These are phyloP conservation scores for Setophaga kirtlandii DNA, from an alignment of 2,113 vertebrate species.

Conservation along the genomic window DNA sequence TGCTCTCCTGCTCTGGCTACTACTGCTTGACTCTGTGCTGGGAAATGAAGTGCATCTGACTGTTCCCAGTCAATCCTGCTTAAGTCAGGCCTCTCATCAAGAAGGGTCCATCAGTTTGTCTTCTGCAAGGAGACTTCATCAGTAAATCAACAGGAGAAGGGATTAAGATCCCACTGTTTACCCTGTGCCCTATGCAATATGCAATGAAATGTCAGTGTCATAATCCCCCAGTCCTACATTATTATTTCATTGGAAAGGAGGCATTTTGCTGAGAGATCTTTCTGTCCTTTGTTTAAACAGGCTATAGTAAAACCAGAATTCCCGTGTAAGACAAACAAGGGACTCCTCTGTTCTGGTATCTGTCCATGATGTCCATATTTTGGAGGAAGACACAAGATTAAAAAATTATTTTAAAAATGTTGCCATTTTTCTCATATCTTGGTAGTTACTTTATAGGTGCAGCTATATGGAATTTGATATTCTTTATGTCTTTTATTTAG, in stretches of 20 bases:
- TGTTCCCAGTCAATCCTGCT: background rate
- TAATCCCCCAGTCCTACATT: background rate
- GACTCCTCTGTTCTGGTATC: background rate
- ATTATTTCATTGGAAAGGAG: background rate
- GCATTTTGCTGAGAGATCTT: background rate
- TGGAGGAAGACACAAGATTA: background rate
- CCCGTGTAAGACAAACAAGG: background rate
- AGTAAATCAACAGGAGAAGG: background rate
- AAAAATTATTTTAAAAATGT: accelerated
- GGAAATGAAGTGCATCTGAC: background rate
- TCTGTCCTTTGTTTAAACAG: background rate
- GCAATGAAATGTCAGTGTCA: background rate
- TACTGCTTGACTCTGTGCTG: background rate
- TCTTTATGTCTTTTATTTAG: background rate
- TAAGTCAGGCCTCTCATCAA: background rate
- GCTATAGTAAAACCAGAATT: background rate
- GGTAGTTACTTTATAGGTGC: background rate
- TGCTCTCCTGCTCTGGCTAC: background rate
- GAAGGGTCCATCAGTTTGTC: background rate
- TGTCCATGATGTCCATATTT: background rate
- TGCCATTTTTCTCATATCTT: background rate
- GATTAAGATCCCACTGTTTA: background rate
- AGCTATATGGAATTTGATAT: background rate
- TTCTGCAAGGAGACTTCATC: background rate
- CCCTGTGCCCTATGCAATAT: background rate